phyloP scores from a whole-genome alignment of 1,140 invertebrate species.

The Brachionus koreanus region DNA sequence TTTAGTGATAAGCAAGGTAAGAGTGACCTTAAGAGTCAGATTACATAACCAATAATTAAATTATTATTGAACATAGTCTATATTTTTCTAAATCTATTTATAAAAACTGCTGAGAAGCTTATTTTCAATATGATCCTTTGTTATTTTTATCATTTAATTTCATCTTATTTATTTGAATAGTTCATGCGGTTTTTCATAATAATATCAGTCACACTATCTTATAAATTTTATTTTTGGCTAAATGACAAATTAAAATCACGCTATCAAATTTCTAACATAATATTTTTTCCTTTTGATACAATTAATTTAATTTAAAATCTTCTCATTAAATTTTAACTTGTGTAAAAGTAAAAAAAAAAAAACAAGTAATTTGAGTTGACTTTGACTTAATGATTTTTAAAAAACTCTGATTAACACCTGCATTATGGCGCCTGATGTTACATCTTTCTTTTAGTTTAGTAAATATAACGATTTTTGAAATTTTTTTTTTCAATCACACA shows the following conservation, averaged over 20 bases:
- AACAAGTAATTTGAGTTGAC: too few relatives aligned
- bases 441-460: too few relatives aligned
- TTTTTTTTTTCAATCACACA: too few relatives aligned
- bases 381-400: too few relatives aligned
- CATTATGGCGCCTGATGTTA: too few relatives aligned
- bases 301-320: too few relatives aligned
- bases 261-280: neutral
- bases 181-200: neutral
- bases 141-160: conserved; percentile 3
- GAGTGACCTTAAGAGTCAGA: neutral
- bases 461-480: too few relatives aligned
- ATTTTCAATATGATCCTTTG: neutral
- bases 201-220: conserved; percentile 32
- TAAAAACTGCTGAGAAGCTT: neutral
- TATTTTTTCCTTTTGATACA: too few relatives aligned
- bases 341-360: too few relatives aligned
- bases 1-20: neutral
- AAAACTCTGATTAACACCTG: too few relatives aligned
- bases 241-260: neutral
- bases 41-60: neutral
- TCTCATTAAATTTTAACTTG: too few relatives aligned
- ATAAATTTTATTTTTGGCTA: neutral
- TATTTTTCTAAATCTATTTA: neutral
- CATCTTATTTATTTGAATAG: neutral
- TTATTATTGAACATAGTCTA: neutral